phyloP scores from a whole-genome alignment of 2,113 vertebrate species.

The Nestor notabilis region DNA sequence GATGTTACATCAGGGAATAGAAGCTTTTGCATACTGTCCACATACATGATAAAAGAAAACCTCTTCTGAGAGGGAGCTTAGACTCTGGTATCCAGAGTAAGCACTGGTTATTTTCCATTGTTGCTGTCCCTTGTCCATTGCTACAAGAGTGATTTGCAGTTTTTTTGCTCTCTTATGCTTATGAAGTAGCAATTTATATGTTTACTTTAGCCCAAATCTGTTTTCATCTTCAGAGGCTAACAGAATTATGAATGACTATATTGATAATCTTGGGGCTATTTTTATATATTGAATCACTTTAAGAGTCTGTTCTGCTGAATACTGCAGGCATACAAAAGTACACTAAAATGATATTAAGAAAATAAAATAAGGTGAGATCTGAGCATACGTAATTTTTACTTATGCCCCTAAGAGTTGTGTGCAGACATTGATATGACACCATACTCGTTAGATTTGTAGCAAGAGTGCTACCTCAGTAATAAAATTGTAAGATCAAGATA shows the following conservation, averaged over 20 bases:
- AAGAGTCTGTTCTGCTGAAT: neutral
- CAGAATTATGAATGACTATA: neutral
- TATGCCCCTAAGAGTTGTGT: neutral
- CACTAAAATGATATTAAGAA: conserved; percentile 8
- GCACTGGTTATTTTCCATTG: neutral
- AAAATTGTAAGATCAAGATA: neutral
- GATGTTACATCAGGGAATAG: neutral
- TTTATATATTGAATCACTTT: neutral
- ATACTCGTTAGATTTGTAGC: neutral
- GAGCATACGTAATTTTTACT: neutral
- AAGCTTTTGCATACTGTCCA: neutral
- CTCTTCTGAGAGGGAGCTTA: neutral
- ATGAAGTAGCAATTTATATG: neutral
- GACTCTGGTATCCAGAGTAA: neutral
- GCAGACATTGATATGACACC: neutral
- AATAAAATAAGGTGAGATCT: neutral
- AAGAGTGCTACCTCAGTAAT: neutral
- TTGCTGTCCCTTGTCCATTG: neutral
- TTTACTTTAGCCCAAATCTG: neutral
- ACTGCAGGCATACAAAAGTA: neutral
- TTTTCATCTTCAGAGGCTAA: conserved; percentile 32
- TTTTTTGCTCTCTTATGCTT: neutral
- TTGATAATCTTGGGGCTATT: neutral
- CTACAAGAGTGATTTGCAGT: neutral
- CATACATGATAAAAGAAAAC: neutral